A percentile compares a stretch with the other conserved stretches of the same genome.
phyloP scores from a whole-genome alignment of 2,888 invertebrate species.

The Leptothorax acervorum region DNA sequence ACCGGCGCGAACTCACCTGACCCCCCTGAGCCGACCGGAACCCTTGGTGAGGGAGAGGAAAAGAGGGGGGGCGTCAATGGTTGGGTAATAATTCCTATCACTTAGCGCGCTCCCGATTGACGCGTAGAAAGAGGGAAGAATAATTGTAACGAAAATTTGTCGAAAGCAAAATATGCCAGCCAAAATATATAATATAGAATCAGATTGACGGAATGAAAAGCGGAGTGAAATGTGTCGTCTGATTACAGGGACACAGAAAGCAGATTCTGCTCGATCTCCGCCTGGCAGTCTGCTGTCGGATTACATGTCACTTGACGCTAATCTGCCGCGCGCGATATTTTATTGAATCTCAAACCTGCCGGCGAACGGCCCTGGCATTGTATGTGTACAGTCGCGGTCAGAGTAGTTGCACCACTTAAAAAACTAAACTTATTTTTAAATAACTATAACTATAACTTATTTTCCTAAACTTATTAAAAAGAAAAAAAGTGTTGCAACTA shows the following conservation, averaged over 20 bases:
- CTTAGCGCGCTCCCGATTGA: not conserved
- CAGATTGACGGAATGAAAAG: too few relatives aligned
- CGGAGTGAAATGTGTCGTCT: not conserved
- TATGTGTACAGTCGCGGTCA: too few relatives aligned
- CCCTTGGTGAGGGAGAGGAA: not conserved
- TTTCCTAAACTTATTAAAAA: too few relatives aligned
- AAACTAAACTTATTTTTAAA: too few relatives aligned
- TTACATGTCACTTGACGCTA: not conserved
- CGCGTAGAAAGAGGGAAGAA: not conserved
- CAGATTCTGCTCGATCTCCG: not conserved
- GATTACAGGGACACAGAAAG: not conserved
- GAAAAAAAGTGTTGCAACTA: too few relatives aligned
- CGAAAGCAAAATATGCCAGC: not conserved
- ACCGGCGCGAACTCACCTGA: not conserved
- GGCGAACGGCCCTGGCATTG: not conserved
- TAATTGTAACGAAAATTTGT: not conserved
- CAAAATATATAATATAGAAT: too few relatives aligned
- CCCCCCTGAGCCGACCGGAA: not conserved
- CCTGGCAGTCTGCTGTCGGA: not conserved
- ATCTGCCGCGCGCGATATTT: not conserved
- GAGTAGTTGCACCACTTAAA: too few relatives aligned
- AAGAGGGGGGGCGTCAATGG: not conserved
- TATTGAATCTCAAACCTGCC: not conserved
- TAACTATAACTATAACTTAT: too few relatives aligned
- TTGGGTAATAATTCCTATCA: not conserved